Evolutionary conservation across 2,888 invertebrate species (phyloP), one percentile per base, ranked within the genome.

Genomic region (Auanema sp.): DNA sequence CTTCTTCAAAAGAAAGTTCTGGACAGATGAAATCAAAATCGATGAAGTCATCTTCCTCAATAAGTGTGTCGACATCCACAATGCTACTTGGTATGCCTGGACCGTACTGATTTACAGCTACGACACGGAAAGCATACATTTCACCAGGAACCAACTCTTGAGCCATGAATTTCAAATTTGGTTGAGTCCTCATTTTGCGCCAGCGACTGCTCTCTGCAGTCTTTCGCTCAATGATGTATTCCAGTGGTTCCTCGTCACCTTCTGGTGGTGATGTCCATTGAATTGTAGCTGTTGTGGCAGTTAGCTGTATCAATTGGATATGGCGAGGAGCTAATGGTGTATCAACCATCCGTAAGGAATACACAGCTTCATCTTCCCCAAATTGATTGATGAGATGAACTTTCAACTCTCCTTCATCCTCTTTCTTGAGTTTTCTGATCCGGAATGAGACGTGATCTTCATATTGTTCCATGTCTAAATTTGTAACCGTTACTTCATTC

Each of bases 71-170:
- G 8, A 69, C 67, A 47, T 74, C 74, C 1, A 69, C 64, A 21
- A 65, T 66, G 11, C 66, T 62, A 49, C 69, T 70, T 4, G 69
- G 69, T 12, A 59, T 60, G 25, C 57, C 61, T 50, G 71, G 69
- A 24, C 76, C 76, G 44, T 66, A 67, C 10, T 56, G 55, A 49
- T 76, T 74, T 8, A 62, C 67, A 5, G 73, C 73, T 2, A 74
- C 59, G 12, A 76, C 53, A 21, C 76, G 64, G 71, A 76, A 76
- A 0, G 76, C 71, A 25, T 76, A 76, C 44, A 74, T 64, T 55
- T 76, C 76, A 25, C 71, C 69, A 2, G 76, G 72, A 3, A 76
- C 68, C 8, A 76, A 63, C 11, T 76, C 73, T 2, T 65, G 59
- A 6, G 70, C 68, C 12, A 65, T 69, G 63, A 58, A 72, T 1